Base-by-base conservation (phyloP, 2,113 vertebrate genomes). In the Syngnathus scovelli region DNA sequence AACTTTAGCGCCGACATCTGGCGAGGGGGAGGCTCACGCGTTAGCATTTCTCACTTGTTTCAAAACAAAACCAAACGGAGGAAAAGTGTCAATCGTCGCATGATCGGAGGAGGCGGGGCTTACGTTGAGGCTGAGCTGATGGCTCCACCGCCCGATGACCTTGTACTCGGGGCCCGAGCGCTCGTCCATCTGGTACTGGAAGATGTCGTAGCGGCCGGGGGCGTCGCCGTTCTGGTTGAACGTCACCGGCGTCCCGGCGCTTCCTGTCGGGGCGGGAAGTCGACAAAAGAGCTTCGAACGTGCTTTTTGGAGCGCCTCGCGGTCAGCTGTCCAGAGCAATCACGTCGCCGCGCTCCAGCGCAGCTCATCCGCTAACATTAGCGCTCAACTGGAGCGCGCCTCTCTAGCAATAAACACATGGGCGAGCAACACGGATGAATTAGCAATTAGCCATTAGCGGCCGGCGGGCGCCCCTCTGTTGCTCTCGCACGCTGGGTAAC, bases 171-270 rank as follows among this genome's bases (percentile, higher is more conserved):
- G 86, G n/a, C 83, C 90, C 2, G 88, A 90, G 65, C 72, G 87
- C 78, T 98, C 96, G 83, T 77, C 92, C 74, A 95, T 92, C 87
- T 99, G 97, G 86, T 99, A 99, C 74, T 99, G 97, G 85, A 97
- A 99, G 87, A 99, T 96, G 86, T 99, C 95, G 21, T 99, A 99
- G 39, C 97, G 96, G 43, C 97, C 96, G 19, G 96, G 96, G 69
- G 96, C 96, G 67, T 99, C 96, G 67, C 96, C 96, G 9, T 99
- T 99, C 89, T 98, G 94, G 83, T 98, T 99, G 77, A 97, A 99
- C 61, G 90, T 90, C 68, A 99, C 97, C 3, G 95, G 94, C 70
- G 94, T 98, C 51, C 94, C 95, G 65, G 95, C 95, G 81, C 96
- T 98, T 75, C 97, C 97, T 99, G 84, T 60, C 27, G 41, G 74